Evolutionary conservation across 2,113 vertebrate genomes (phyloP).

Genomic region (Odontesthes bonariensis): DNA sequence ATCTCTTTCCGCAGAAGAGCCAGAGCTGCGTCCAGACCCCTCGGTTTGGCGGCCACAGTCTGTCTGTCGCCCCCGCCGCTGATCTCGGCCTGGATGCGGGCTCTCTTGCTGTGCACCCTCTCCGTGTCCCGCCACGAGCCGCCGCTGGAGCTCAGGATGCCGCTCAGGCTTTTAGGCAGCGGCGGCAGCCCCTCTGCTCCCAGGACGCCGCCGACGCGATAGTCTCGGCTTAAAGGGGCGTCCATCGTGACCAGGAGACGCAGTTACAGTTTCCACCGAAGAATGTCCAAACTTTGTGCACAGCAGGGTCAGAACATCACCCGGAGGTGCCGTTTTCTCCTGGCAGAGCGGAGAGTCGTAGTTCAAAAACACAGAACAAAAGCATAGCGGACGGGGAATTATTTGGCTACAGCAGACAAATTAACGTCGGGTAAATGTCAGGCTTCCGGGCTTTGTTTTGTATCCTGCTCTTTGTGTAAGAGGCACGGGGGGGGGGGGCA

Average conservation of each 20-base stretch:
- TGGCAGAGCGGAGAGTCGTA: background rate
- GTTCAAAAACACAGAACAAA: background rate
- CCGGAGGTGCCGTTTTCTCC: background rate
- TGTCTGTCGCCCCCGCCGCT: slow-evolving; percentile 5
- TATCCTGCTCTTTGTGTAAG: slow-evolving; percentile 35
- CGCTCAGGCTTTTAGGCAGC: slow-evolving; percentile 85
- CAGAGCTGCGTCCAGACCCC: slow-evolving; percentile 7
- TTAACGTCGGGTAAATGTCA: background rate
- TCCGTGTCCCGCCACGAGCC: slow-evolving; percentile 87
- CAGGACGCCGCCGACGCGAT: slow-evolving; percentile 59
- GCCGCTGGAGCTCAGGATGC: slow-evolving; percentile 85
- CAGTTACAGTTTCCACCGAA: background rate
- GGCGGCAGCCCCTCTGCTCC: slow-evolving; percentile 82
- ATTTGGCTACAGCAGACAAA: background rate
- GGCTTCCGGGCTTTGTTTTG: slow-evolving; percentile 18
- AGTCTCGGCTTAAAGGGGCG: slow-evolving; percentile 55
- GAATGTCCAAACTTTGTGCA: background rate
- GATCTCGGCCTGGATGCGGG: slow-evolving; percentile 83
- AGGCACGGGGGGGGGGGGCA: background rate
- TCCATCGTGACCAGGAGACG: slow-evolving; percentile 68
- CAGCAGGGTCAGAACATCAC: background rate
- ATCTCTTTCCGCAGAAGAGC: slow-evolving; percentile 19
- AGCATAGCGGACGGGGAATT: background rate
- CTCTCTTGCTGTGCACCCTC: slow-evolving; percentile 84
- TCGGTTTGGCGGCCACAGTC: background rate